Base-by-base conservation (phyloP, 2,797 vertebrate genomes). In the Epinephelus coioides region DNA sequence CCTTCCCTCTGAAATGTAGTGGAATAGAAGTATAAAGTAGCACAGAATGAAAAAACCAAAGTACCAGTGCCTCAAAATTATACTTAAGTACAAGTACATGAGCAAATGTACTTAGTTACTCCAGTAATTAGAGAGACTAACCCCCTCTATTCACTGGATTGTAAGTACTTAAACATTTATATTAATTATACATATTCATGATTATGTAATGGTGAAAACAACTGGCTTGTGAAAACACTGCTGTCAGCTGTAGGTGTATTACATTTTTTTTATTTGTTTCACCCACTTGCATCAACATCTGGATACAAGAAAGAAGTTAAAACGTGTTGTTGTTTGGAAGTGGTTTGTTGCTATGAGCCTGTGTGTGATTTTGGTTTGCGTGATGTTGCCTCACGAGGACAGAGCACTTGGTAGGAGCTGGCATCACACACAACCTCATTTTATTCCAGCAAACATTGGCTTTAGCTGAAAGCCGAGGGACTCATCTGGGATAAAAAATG, bases 401-500 rank as follows among this genome's bases (percentile, higher is more conserved):
- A 6, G 73, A 76, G 17, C 53, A 38, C 72, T 70, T 67, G 76
- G 27, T 54, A 18, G 51, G 40, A 79, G 25, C 72, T 76, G 75
- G 77, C 81, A 69, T 66, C 57, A 25, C 46, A 30, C 60, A 65
- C 59, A 74, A 44, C 38, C 73, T 81, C 59, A 47, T 73, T 78
- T 80, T 64, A 66, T 70, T 60, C 57, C 81, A 57, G 55, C 72
- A 85, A 79, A 81, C 74, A 73, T 2, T 69, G 74, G 74, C 65
- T 82, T 64, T 62, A 57, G 70, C 79, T 44, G 72, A 83, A 80
- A 78, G 64, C 60, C 15, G 3, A 27, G 64, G 79, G 81, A 79
- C 70, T 83, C 86, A 78, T 84, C 79, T 69, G 76, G 8, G 82
- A 84, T 78, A 72, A 85, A 65, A 85, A 88, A 79, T 76, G 69